Evolutionary conservation across 2,113 vertebrate genomes (phyloP).

Genomic region (Scalopus aquaticus): DNA sequence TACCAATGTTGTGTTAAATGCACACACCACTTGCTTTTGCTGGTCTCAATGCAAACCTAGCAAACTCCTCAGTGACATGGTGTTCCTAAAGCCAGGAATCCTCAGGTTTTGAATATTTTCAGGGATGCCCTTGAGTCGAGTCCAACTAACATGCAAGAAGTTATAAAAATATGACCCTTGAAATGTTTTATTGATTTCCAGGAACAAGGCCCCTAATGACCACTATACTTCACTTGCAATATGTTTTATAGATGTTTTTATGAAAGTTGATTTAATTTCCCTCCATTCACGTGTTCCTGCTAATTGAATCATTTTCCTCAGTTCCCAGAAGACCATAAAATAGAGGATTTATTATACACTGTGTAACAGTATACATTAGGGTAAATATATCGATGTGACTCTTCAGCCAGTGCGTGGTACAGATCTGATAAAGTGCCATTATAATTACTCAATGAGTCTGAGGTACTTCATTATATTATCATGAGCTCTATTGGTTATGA

Average conservation of each 20-base stretch:
- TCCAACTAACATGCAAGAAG: conserved; percentile 56
- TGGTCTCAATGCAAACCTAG: not conserved
- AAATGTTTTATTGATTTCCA: conserved; percentile 77
- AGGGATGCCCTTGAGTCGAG: conserved; percentile 39
- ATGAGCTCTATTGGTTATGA: not conserved
- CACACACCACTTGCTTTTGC: not conserved
- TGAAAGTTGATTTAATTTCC: conserved; percentile 80
- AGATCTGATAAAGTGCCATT: conserved; percentile 36
- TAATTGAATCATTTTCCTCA: conserved; percentile 77
- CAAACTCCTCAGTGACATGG: not conserved
- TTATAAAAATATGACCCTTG: conserved; percentile 65
- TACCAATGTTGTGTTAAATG: not conserved
- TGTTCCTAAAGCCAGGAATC: not conserved
- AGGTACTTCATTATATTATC: conserved; percentile 49
- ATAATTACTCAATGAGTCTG: conserved; percentile 62
- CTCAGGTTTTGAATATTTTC: conserved; percentile 45
- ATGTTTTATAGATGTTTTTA: conserved; percentile 81
- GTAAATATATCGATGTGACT: conserved; percentile 65
- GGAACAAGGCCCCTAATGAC: conserved; percentile 74
- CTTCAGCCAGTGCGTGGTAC: conserved; percentile 18
- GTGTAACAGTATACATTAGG: conserved; percentile 65
- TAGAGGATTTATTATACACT: conserved; percentile 71
- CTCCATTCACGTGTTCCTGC: conserved; percentile 67
- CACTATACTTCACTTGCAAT: conserved; percentile 60
- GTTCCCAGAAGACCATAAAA: conserved; percentile 77